Conservation (phyloP, 2,888 invertebrate genomes). For the Spodoptera exigua region DNA sequence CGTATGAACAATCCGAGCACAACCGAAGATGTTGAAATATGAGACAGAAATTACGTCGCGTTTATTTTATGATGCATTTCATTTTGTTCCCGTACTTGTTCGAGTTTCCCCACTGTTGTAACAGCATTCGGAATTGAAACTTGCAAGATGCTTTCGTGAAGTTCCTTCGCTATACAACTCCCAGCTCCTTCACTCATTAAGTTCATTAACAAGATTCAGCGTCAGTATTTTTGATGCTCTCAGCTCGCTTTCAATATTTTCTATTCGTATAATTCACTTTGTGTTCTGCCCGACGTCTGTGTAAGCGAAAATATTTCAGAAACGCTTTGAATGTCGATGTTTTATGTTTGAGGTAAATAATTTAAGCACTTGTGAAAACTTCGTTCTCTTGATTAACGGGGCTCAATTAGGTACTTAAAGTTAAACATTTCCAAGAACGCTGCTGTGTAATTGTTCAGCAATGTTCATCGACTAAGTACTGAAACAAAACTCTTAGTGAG, state of each 20-base stretch:
- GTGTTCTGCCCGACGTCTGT: constrained; percentile 77
- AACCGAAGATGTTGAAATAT: constrained; percentile 56
- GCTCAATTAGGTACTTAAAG: constrained; percentile 84
- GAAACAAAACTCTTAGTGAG: constrained; percentile 61
- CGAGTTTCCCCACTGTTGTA: constrained; percentile 67
- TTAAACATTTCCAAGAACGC: constrained; percentile 80
- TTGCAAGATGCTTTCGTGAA: constrained; percentile 78
- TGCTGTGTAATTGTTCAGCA: constrained; percentile 77
- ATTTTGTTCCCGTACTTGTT: constrained; percentile 70
- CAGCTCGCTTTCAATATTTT: constrained; percentile 82
- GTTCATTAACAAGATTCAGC: constrained; percentile 85
- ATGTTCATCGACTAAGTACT: constrained; percentile 64
- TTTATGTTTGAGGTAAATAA: constrained; percentile 87
- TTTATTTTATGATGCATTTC: constrained; percentile 77
- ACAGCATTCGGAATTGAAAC: constrained; percentile 79
- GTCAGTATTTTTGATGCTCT: constrained; percentile 83
- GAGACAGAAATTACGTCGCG: constrained; percentile 59
- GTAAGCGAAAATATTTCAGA: constrained; percentile 83
- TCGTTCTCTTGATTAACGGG: constrained; percentile 84
- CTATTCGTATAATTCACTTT: constrained; percentile 82
- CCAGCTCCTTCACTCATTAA: constrained; percentile 83
- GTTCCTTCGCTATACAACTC: constrained; percentile 76
- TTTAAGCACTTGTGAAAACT: constrained; percentile 87
- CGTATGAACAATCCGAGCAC: constrained; percentile 37
- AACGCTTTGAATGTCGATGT: constrained; percentile 85